A percentile compares a stretch with the other conserved stretches of the same genome.
These are phyloP conservation scores for Xestia xanthographa DNA, from an alignment of 2,888 invertebrate species.

Conservation along the genomic window DNA sequence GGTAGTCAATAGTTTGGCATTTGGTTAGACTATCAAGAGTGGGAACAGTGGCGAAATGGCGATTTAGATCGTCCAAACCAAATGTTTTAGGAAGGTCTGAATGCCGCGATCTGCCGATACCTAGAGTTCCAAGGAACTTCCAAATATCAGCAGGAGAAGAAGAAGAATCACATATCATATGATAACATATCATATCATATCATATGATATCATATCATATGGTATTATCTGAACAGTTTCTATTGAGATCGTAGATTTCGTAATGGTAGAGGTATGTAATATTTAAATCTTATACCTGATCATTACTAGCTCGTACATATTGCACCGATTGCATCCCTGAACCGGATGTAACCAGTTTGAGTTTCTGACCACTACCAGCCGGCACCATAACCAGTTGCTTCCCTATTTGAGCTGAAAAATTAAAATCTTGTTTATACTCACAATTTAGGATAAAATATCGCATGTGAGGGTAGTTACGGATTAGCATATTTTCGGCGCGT, in stretches of 20 bases:
- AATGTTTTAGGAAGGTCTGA: too few relatives aligned
- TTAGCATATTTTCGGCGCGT: not conserved
- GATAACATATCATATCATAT: too few relatives aligned
- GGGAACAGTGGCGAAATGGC: too few relatives aligned
- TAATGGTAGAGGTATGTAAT: not conserved
- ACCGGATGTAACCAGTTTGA: constrained; percentile 77
- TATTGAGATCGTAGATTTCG: not conserved
- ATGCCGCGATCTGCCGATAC: too few relatives aligned
- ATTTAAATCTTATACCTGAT: constrained; percentile 72
- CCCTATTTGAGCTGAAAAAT: constrained; percentile 83
- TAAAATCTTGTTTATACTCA: not conserved
- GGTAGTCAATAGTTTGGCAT: too few relatives aligned
- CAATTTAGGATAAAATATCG: not conserved
- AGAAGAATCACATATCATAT: too few relatives aligned
- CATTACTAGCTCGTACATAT: constrained; percentile 74
- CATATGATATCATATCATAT: too few relatives aligned
- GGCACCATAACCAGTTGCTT: constrained; percentile 85
- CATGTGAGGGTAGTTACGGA: not conserved
- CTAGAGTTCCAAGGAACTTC: too few relatives aligned
- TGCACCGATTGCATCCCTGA: constrained; percentile 72
- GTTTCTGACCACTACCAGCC: constrained; percentile 81
- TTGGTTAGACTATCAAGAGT: too few relatives aligned
- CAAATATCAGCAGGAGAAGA: too few relatives aligned
- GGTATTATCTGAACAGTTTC: not conserved
- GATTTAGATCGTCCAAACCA: too few relatives aligned